phyloP scores from a whole-genome alignment of 1,140 invertebrate genomes.

The Venustaconcha ellipsiformis region DNA sequence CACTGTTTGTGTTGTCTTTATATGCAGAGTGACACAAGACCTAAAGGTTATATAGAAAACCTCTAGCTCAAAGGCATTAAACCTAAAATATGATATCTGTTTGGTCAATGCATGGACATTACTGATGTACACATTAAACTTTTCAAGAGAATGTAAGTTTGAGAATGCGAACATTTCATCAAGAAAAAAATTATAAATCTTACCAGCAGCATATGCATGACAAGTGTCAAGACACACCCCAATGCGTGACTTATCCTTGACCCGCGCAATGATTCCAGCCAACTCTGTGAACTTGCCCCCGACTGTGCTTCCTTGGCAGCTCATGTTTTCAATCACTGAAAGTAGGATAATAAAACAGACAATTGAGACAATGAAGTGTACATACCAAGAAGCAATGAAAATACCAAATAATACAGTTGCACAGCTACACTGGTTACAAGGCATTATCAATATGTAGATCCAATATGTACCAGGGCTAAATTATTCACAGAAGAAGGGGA shows the following conservation, averaged over 20 bases:
- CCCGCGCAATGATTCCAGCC: conserved; percentile 68
- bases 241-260: conserved; percentile 70
- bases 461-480: not conserved
- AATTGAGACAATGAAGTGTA: not conserved
- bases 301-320: conserved; percentile 71
- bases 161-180: too few relatives aligned
- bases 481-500: not conserved
- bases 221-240: conserved; percentile 74
- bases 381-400: not conserved
- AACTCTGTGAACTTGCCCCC: conserved; percentile 72
- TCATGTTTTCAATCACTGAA: conserved; percentile 71
- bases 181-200: too few relatives aligned
- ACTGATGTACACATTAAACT: too few relatives aligned
- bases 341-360: conserved; percentile 10
- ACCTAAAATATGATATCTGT: too few relatives aligned
- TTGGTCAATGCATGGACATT: too few relatives aligned
- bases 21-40: too few relatives aligned
- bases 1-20: too few relatives aligned
- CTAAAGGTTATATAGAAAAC: too few relatives aligned
- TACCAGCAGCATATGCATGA: conserved; percentile 74
- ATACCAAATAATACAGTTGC: not conserved
- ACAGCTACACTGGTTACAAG: not conserved
- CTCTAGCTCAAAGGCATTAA: too few relatives aligned
- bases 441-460: not conserved
- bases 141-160: too few relatives aligned